These are phyloP conservation scores for Rotaria sp. DNA, from an alignment of 2,888 invertebrate genomes.

Conservation along the genomic window DNA sequence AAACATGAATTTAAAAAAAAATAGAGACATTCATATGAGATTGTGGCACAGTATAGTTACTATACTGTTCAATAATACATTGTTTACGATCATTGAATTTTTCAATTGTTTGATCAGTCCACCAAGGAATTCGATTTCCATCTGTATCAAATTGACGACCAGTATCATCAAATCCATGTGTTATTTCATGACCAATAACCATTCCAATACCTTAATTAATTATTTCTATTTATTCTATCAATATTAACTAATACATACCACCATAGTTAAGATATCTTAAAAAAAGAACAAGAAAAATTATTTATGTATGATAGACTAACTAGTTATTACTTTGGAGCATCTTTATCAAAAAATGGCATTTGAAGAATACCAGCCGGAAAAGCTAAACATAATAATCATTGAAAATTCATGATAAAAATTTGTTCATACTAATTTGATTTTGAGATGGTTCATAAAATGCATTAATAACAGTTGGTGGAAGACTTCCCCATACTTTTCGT, in stretches of 20 bases:
- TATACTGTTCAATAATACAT: conserved; percentile 46
- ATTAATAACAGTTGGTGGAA: conserved; percentile 63
- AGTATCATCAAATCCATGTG: conserved; percentile 39
- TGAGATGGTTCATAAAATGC: conserved; percentile 86
- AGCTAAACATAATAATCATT: neutral
- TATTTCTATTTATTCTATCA: neutral
- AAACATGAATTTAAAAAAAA: conserved; percentile 42
- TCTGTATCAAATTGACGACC: conserved; percentile 66
- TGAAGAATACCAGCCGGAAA: conserved; percentile 56
- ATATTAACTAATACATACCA: neutral
- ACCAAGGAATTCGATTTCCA: conserved; percentile 93
- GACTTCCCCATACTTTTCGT: neutral
- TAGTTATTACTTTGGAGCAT: conserved; percentile 48
- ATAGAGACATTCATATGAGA: conserved; percentile 46
- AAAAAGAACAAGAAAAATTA: neutral
- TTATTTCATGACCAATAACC: conserved; percentile 40
- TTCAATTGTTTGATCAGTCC: conserved; percentile 83
- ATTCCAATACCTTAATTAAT: conserved; percentile 29
- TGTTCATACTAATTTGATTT: conserved; percentile 71
- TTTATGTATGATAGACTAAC: neutral
- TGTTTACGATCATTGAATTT: conserved; percentile 73
- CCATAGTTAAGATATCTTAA: conserved; percentile 40
- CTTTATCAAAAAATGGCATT: conserved; percentile 53
- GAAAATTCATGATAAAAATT: neutral
- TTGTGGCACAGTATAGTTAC: conserved; percentile 65